Percentiles rank a stretch among this genome's conserved stretches.
These are phyloP conservation scores for Peromyscus californicus DNA, from an alignment of 2,113 vertebrate species.

Conservation along the genomic window DNA sequence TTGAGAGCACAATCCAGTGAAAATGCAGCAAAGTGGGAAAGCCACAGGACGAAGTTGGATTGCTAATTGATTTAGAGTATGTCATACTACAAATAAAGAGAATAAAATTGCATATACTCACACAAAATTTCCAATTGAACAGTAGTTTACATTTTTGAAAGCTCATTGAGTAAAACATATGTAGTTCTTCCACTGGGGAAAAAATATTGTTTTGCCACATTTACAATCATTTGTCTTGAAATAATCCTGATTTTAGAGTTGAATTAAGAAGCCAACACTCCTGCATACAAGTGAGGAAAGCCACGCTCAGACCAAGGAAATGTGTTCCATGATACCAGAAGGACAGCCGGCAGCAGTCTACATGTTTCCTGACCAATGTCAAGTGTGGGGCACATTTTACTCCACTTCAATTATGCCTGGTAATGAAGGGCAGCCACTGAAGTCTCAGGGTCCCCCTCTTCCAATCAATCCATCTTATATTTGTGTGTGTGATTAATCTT, in stretches of 20 bases:
- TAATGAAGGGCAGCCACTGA: neutral
- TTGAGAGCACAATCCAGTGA: neutral
- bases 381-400: neutral
- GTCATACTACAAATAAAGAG: neutral
- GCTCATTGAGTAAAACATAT: neutral
- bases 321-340: neutral
- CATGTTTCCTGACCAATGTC: neutral
- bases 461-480: neutral
- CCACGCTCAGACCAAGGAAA: too few relatives aligned
- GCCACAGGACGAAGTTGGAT: neutral
- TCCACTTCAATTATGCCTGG: neutral
- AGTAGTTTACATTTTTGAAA: slow-evolving; percentile 21
- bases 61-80: slow-evolving; percentile 8
- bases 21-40: slow-evolving; percentile 26
- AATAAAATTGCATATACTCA: neutral
- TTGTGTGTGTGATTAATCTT: slow-evolving; percentile 13
- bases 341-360: neutral
- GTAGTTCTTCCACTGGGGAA: neutral
- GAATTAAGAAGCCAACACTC: neutral
- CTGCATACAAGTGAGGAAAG: neutral
- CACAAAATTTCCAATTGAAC: neutral
- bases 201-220: neutral
- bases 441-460: neutral
- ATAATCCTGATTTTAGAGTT: neutral
- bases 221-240: neutral